These are phyloP conservation scores for Ganaspis brasiliensis DNA, from an alignment of 2,888 invertebrate species.

Conservation along the genomic window DNA sequence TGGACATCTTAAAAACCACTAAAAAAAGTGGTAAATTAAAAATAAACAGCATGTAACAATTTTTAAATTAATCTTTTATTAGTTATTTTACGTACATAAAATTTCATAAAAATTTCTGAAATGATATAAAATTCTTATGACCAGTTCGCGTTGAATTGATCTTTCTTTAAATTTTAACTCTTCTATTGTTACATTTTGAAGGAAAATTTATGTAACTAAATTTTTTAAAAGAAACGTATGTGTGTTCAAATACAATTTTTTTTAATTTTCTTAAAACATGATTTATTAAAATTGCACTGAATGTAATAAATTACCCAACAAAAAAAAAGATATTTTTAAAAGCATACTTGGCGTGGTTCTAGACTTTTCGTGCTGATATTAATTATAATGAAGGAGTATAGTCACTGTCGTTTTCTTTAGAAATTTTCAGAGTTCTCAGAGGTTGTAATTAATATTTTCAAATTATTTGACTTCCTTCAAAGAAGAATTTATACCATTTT, in stretches of 20 bases:
- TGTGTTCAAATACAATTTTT: background rate
- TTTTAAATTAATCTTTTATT: too few relatives aligned
- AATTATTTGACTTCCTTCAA: background rate
- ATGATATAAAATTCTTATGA: too few relatives aligned
- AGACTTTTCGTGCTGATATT: conserved; percentile 9
- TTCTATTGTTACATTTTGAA: too few relatives aligned
- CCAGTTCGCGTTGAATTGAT: too few relatives aligned
- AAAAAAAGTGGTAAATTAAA: too few relatives aligned
- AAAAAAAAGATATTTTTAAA: background rate
- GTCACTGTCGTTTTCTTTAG: background rate
- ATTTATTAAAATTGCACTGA: background rate
- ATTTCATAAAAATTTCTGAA: too few relatives aligned
- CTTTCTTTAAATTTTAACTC: too few relatives aligned
- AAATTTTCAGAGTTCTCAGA: conserved; percentile 9
- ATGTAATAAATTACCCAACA: background rate
- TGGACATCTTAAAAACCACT: too few relatives aligned
- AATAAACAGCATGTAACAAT: too few relatives aligned
- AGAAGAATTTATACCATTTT: background rate
- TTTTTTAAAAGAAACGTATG: background rate
- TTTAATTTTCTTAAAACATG: background rate
- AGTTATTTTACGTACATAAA: too few relatives aligned
- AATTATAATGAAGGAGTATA: background rate
- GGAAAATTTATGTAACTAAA: too few relatives aligned
- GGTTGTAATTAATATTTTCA: background rate
- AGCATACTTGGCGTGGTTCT: background rate